Conservation (phyloP, 2,797 vertebrate species). For the Selene dorsalis region DNA sequence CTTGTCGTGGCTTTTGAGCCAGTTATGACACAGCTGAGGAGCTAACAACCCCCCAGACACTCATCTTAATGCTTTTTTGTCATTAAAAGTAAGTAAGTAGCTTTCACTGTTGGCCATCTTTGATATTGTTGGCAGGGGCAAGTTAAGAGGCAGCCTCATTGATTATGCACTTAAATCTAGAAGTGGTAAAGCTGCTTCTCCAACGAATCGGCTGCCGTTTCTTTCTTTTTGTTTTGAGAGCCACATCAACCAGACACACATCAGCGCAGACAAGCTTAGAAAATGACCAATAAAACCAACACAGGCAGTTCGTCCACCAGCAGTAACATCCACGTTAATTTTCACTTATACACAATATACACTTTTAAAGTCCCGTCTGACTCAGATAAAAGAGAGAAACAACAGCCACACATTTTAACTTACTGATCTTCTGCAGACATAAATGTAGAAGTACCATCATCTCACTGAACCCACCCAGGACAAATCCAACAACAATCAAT, state of each 20-base stretch:
- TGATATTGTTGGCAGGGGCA: not conserved
- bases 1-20: too few species aligned
- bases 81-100: not conserved
- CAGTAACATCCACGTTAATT: not conserved
- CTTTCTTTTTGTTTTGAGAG: not conserved
- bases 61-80: not conserved
- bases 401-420: constrained; percentile 14
- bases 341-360: not conserved
- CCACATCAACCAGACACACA: not conserved
- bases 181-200: not conserved
- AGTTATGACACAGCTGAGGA: too few species aligned
- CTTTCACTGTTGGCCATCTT: not conserved
- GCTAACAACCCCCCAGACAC: not conserved
- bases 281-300: too few species aligned
- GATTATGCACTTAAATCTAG: not conserved
- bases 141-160: not conserved
- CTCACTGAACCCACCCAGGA: not conserved
- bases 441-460: constrained; percentile 13
- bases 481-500: constrained; percentile 7
- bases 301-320: not conserved
- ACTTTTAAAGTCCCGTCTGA: not conserved
- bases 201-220: not conserved
- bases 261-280: not conserved
- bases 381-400: not conserved
- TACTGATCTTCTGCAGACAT: constrained; percentile 32